phyloP scores from a whole-genome alignment of 2,797 vertebrate genomes.

The Diglossa cyanea region DNA sequence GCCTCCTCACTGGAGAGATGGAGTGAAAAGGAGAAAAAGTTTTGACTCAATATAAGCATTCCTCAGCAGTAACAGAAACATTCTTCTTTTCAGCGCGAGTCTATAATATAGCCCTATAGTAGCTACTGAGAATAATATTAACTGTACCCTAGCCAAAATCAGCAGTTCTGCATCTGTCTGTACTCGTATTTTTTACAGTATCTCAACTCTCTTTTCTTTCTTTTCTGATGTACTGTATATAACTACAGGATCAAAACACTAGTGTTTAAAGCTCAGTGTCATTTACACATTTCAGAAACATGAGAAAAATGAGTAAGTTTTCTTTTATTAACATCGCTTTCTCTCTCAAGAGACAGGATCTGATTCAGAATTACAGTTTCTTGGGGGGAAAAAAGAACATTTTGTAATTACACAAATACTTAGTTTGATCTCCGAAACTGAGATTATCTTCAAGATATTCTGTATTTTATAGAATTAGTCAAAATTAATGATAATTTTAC shows the following conservation, averaged over 20 bases:
- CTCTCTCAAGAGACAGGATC: neutral
- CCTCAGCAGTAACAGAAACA: neutral
- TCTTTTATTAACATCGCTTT: neutral
- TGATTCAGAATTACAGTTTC: neutral
- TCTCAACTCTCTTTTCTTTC: neutral
- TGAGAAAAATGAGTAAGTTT: neutral
- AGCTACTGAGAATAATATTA: neutral
- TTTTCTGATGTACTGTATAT: neutral
- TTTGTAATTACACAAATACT: neutral
- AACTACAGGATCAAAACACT: neutral
- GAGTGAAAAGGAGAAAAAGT: neutral
- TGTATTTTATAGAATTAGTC: neutral
- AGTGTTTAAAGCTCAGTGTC: neutral
- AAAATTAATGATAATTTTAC: neutral
- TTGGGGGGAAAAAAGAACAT: neutral
- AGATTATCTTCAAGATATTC: neutral
- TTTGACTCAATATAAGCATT: neutral
- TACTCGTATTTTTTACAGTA: neutral
- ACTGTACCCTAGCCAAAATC: neutral
- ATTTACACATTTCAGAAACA: neutral
- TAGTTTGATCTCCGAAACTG: neutral
- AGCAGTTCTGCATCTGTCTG: neutral
- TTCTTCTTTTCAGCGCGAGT: neutral
- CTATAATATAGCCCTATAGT: neutral
- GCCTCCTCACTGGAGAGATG: fast-evolving